Percentiles rank a stretch among this genome's conserved stretches.
Evolutionary conservation across 2,113 vertebrate genomes (phyloP).

Genomic region (Cyphomyrus plagiostoma): DNA sequence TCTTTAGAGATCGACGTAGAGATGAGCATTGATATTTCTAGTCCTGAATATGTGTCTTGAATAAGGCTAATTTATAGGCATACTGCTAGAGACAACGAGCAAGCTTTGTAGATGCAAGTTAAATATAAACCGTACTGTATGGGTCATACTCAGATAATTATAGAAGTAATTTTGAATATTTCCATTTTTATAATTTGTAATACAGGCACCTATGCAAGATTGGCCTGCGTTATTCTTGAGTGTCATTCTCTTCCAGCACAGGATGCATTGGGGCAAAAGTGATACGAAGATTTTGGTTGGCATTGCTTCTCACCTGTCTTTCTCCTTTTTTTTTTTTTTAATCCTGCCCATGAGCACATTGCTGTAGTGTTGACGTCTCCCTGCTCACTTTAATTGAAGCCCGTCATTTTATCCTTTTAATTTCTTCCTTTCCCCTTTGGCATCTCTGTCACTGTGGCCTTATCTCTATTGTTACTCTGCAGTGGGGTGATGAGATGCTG

Average conservation of each 20-base stretch:
- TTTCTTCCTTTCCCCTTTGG: conserved; percentile 39
- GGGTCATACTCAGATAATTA: background rate
- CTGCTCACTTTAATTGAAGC: conserved; percentile 57
- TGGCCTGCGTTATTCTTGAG: background rate
- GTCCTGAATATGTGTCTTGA: background rate
- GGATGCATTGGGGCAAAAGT: background rate
- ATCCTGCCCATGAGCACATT: conserved; percentile 47
- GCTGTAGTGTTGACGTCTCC: conserved; percentile 55
- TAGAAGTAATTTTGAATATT: background rate
- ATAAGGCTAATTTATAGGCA: background rate
- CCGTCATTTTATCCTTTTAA: conserved; percentile 59
- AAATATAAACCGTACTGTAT: background rate
- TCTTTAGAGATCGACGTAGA: background rate
- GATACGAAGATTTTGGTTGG: conserved; percentile 42
- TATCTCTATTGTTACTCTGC: conserved; percentile 57
- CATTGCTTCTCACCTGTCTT: conserved; percentile 50
- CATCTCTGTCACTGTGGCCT: conserved; percentile 53
- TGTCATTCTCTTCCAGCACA: background rate
- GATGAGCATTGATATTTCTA: background rate
- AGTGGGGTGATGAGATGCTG: conserved; percentile 49
- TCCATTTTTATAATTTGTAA: background rate
- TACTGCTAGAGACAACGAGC: background rate
- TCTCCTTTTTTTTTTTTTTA: conserved; percentile 23
- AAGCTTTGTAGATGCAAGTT: background rate
- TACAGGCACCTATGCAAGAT: background rate